These are phyloP conservation scores for Ostrea edulis DNA, from an alignment of 1,140 invertebrate species.

Conservation along the genomic window DNA sequence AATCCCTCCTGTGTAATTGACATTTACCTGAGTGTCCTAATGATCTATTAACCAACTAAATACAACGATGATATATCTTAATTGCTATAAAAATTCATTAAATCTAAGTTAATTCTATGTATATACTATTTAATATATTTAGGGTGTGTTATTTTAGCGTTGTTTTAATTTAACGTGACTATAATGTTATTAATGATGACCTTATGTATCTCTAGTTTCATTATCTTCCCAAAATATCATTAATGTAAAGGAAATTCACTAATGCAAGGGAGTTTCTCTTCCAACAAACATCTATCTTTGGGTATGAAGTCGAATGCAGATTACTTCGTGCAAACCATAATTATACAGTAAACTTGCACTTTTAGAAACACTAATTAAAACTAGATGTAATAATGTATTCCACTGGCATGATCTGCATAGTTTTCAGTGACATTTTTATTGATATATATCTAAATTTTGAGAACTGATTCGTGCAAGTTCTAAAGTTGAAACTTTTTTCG, in stretches of 20 bases:
- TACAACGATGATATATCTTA: background rate
- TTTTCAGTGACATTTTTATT: too few relatives aligned
- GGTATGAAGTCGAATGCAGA: too few relatives aligned
- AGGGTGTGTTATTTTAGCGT: background rate
- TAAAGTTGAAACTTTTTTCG: too few relatives aligned
- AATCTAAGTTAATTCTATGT: background rate
- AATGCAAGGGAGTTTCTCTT: background rate
- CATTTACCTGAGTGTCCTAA: background rate
- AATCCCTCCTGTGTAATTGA: background rate
- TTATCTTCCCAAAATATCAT: background rate
- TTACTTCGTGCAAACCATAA: too few relatives aligned
- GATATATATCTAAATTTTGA: too few relatives aligned
- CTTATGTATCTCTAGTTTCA: background rate
- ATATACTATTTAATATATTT: background rate
- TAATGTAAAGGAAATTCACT: background rate
- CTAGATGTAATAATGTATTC: too few relatives aligned
- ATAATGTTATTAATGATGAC: background rate
- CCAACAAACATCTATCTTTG: background rate
- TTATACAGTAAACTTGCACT: too few relatives aligned
- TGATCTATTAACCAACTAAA: background rate
- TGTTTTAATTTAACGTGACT: background rate
- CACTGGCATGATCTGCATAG: too few relatives aligned
- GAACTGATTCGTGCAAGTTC: too few relatives aligned
- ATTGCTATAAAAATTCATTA: background rate
- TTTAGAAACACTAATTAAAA: too few relatives aligned